Conservation (phyloP, 2,888 invertebrate genomes). For the Conistra vaccinii region DNA sequence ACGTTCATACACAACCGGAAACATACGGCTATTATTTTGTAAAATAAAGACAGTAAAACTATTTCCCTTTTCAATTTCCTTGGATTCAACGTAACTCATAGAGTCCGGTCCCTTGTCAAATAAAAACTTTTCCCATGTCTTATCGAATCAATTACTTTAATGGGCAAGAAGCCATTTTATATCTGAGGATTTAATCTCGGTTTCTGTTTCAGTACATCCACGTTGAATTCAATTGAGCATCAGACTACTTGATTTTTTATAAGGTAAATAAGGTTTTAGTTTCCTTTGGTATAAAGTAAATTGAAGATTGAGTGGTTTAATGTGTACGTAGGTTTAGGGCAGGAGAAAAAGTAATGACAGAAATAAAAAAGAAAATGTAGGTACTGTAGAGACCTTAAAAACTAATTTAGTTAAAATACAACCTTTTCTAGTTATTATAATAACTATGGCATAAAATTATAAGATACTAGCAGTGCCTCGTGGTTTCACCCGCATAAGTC, state of each 20-base stretch:
- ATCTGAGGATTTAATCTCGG: constrained; percentile 73
- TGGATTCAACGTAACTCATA: constrained; percentile 83
- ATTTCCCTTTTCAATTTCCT: constrained; percentile 83
- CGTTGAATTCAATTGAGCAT: constrained; percentile 61
- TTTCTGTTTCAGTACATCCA: constrained; percentile 66
- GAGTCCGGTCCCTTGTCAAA: constrained; percentile 86
- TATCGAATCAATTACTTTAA: constrained; percentile 88
- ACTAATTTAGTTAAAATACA: too few relatives aligned
- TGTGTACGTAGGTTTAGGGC: neutral
- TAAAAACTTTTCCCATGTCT: constrained; percentile 87
- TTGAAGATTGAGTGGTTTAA: constrained; percentile 34
- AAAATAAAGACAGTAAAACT: constrained; percentile 80
- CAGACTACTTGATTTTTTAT: constrained; percentile 54
- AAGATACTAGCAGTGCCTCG: too few relatives aligned
- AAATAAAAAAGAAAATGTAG: neutral
- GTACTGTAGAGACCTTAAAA: too few relatives aligned
- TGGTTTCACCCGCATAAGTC: too few relatives aligned
- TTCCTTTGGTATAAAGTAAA: constrained; percentile 24
- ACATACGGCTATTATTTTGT: constrained; percentile 72
- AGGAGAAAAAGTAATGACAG: neutral
- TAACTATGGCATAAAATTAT: too few relatives aligned
- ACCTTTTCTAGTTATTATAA: too few relatives aligned
- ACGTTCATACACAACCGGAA: constrained; percentile 42
- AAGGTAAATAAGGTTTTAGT: constrained; percentile 45
- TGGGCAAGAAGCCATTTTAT: constrained; percentile 80